Conservation (phyloP, 2,888 invertebrate genomes). For the Hofmannophila pseudospretella region DNA sequence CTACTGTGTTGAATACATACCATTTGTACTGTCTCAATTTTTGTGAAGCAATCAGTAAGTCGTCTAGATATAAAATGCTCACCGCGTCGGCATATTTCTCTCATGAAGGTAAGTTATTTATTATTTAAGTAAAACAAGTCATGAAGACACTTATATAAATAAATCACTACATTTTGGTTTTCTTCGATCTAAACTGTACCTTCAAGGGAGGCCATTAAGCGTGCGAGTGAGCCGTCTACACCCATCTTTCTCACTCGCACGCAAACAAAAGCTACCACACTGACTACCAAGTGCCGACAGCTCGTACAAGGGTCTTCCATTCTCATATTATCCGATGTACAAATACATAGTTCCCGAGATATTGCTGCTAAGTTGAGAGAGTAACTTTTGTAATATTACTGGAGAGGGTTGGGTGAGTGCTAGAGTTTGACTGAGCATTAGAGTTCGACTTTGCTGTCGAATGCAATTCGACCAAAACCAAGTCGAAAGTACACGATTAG, state of each 20-base stretch:
- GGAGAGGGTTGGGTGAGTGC: constrained; percentile 24
- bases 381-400: constrained; percentile 67
- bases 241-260: constrained; percentile 4
- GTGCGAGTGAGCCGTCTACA: constrained; percentile 5
- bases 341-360: constrained; percentile 23
- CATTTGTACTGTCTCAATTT: too few relatives aligned
- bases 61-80: too few relatives aligned
- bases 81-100: too few relatives aligned
- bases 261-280: constrained; percentile 13
- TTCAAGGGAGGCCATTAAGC: constrained; percentile 10
- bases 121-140: too few relatives aligned
- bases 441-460: not conserved
- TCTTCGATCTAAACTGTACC: too few relatives aligned
- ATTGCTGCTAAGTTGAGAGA: constrained; percentile 41
- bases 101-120: too few relatives aligned
- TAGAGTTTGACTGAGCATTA: constrained; percentile 3
- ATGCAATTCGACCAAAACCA: too few relatives aligned
- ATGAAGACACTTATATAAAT: too few relatives aligned
- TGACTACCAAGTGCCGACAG: constrained; percentile 15
- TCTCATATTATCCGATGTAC: constrained; percentile 13
- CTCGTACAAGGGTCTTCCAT: constrained; percentile 14
- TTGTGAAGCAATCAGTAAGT: too few relatives aligned
- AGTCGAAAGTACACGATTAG: too few relatives aligned
- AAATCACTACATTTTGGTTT: too few relatives aligned
- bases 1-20: too few relatives aligned